phyloP scores from a whole-genome alignment of 2,888 invertebrate genomes.

The Orthonevra nobilis region DNA sequence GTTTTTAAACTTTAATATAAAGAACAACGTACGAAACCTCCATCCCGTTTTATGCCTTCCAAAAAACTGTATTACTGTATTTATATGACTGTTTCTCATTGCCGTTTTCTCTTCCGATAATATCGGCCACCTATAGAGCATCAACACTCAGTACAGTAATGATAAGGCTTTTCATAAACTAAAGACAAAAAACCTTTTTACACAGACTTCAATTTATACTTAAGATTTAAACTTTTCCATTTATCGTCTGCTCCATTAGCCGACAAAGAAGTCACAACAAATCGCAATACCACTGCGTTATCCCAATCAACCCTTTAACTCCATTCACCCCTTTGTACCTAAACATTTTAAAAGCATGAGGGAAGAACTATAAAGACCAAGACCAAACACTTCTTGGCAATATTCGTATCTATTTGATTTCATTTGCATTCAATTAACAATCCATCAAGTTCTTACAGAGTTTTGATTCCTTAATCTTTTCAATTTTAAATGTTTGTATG shows the following conservation, averaged over 20 bases:
- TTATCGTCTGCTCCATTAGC: constrained; percentile 57
- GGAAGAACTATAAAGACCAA: constrained; percentile 11
- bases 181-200: neutral
- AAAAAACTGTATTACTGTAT: too few species aligned
- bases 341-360: neutral
- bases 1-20: too few species aligned
- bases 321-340: neutral
- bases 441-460: constrained; percentile 73
- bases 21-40: too few species aligned
- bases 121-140: too few species aligned
- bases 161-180: too few species aligned
- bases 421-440: constrained; percentile 75
- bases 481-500: constrained; percentile 8
- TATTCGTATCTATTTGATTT: constrained; percentile 72
- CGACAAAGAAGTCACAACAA: constrained; percentile 48
- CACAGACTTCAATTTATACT: constrained; percentile 18
- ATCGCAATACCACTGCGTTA: constrained; percentile 50
- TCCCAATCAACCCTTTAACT: constrained; percentile 8
- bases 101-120: too few species aligned
- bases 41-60: too few species aligned
- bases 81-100: too few species aligned
- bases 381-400: constrained; percentile 39
- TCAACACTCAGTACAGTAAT: too few species aligned
- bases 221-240: constrained; percentile 49
- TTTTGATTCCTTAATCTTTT: constrained; percentile 67